Evolutionary conservation across 2,888 invertebrate genomes (phyloP), one percentile per base, ranked within the genome.

Genomic region (Sphecodes monilicornis): DNA sequence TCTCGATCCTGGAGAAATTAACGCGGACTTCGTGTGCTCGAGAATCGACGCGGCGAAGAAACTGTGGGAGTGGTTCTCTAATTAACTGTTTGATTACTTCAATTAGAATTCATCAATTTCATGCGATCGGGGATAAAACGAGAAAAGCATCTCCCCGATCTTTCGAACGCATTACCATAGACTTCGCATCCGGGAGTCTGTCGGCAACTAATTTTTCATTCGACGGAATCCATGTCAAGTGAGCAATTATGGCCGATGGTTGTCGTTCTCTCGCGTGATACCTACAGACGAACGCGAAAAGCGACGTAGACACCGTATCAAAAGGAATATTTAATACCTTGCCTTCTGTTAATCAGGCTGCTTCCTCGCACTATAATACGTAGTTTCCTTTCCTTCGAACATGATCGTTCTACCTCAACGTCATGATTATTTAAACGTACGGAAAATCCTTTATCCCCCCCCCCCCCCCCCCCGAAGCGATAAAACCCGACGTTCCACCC

Each of bases 191-290:
- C 60, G 66, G 22, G 66, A 36, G 66, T 32, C 36, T 39, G 77
- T 78, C 78, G 50, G 46, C 70, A 64, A 74, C 69, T 79, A 74
- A 82, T 76, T 75, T 80, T 75, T 78, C 64, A 75, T 82, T 54
- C 80, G 50, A 22, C 60, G 32, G 74, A 64, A 82, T 80, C 72
- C 73, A 43, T 82, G 82, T 80, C 82, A 82, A 82, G 82, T 80
- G 80, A 75, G 69, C 76, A 76, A 80, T 80, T 66, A 66, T 22
- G 32, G 32, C 36, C 3, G 36, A 10, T 10, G 11, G 66, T 36
- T 22, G 66, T 10, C 6, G n/a, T 50, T 50, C 50, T 36, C 39
- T n/a, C 66, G 22, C 66, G 66, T 1, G 22, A 22, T 36, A 39
- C 36, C 36, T 66, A 8, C 66, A 11, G 36, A 66, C 66, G 39